These are phyloP conservation scores for Rhynchotus rufescens DNA, from an alignment of 2,797 vertebrate genomes.

Conservation along the genomic window DNA sequence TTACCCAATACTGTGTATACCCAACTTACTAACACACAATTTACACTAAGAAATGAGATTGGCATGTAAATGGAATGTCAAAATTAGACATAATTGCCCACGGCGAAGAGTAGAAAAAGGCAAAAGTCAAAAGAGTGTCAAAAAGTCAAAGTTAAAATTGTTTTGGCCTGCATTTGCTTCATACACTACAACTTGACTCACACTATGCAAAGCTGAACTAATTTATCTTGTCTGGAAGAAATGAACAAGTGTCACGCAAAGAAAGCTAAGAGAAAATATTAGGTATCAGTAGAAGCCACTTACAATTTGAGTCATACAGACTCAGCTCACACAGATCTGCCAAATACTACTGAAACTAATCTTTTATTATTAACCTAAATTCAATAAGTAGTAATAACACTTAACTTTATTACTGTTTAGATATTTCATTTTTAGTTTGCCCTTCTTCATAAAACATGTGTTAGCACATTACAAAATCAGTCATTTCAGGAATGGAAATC, in stretches of 20 bases:
- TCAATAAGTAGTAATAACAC: conserved; percentile 28
- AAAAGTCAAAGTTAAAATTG: conserved; percentile 13
- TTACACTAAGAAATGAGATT: background rate
- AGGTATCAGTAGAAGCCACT: background rate
- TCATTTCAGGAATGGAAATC: conserved; percentile 29
- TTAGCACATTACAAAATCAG: conserved; percentile 13
- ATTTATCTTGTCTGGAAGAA: conserved; percentile 3
- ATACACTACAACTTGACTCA: conserved; percentile 9
- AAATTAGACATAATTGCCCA: background rate
- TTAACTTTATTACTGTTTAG: conserved; percentile 27
- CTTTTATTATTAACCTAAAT: conserved; percentile 6
- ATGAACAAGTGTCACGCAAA: background rate
- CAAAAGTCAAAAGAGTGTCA: background rate
- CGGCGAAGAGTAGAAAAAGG: background rate
- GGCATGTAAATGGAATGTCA: background rate
- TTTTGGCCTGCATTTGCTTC: conserved; percentile 10
- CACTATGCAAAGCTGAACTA: background rate
- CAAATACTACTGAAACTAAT: conserved; percentile 23
- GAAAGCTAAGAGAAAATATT: conserved; percentile 26
- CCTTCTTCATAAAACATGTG: background rate
- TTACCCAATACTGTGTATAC: background rate
- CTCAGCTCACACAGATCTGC: conserved; percentile 1
- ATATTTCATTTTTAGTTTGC: conserved; percentile 20
- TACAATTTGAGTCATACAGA: background rate
- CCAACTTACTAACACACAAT: background rate